Base-by-base conservation (phyloP, 2,888 invertebrate species). In the Coremacera marginata region DNA sequence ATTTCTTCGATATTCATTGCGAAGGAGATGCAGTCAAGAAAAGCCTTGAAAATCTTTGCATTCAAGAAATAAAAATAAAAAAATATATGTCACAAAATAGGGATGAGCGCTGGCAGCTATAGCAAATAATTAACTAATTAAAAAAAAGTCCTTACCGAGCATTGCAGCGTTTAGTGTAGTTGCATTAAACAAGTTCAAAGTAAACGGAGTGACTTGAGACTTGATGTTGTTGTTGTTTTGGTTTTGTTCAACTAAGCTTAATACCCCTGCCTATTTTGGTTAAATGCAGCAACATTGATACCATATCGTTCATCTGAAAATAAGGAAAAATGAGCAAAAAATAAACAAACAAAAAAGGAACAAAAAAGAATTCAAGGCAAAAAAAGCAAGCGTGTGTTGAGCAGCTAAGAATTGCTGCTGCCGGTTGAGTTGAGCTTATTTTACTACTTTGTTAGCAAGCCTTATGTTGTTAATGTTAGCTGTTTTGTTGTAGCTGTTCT, bases 101-200 rank as follows among this genome's bases (percentile, higher is more conserved):
- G 55, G 70, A 55, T 19, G 70, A 55, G 52, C 52, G 8, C 31
- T 63, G n/a, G 27, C 34, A n/a, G 16, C 63, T 44, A 25, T 19
- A 25, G 57, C 62, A 72, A 72, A 72, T 72, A 72, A 72, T 72
- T 72, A 72, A 72, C 72, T 72, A 72, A 72, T 72, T 72, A 72
- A 72, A 72, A 72, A 44, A 16, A 31, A 19, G 70, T 31, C 63
- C n/a, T n/a, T 55, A 31, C 52, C 71, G 2, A 37, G 60, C 37
- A 62, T 25, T 72, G 37, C 72, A 62, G 1, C 3, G 16, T 14
- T 44, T 7, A 14, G 11, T 44, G 44, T 44, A 11, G 44, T 44
- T 44, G 14, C 44, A 14, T 14, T n/a, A 25, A 68, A 68, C 51
- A 19, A 49, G 63, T 63, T 63, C 25, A 49, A 51, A 5, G 7